These are phyloP conservation scores for Acrocephalus arundinaceus DNA, from an alignment of 2,113 vertebrate genomes.

Conservation along the genomic window DNA sequence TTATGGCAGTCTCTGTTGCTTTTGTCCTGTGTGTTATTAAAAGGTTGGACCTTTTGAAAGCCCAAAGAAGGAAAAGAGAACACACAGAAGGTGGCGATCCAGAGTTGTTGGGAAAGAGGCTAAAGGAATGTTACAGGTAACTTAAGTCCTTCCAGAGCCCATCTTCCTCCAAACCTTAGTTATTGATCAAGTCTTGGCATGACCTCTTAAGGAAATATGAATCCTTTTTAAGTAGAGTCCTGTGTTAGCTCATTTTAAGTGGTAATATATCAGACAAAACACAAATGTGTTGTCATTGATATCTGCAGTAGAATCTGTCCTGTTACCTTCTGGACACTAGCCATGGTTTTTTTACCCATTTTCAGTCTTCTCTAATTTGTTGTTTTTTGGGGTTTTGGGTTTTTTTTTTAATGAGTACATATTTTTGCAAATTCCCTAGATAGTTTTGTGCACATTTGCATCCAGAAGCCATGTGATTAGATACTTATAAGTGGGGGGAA, in stretches of 20 bases:
- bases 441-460: neutral
- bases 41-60: conserved; percentile 91
- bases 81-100: conserved; percentile 87
- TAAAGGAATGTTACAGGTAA: conserved; percentile 94
- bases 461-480: neutral
- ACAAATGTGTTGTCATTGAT: neutral
- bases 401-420: neutral
- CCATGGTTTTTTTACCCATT: neutral
- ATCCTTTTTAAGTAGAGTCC: neutral
- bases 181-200: neutral
- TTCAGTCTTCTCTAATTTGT: neutral
- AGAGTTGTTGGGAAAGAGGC: conserved; percentile 91
- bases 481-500: neutral
- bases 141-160: neutral
- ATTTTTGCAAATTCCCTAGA: neutral
- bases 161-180: neutral
- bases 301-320: neutral
- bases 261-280: neutral
- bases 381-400: no score
- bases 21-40: conserved; percentile 57
- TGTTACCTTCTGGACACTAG: neutral
- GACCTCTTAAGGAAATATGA: neutral
- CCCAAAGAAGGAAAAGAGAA: conserved; percentile 94
- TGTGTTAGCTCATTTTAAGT: neutral
- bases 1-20: neutral